Base-by-base conservation (phyloP, 2,113 vertebrate species). In the Mustela nigripes region DNA sequence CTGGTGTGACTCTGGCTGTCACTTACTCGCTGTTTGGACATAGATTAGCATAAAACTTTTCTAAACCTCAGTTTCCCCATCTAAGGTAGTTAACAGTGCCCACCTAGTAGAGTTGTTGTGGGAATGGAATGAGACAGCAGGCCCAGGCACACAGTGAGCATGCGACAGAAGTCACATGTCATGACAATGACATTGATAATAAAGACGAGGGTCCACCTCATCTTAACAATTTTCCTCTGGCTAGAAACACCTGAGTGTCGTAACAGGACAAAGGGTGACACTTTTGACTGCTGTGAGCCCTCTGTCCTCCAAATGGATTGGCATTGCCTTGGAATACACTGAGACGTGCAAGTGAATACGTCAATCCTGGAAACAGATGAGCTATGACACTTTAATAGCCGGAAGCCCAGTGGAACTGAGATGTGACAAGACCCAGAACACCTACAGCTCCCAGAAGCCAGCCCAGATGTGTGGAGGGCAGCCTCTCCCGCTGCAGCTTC, bases 41-140 rank as follows among this genome's bases (percentile, higher is more conserved):
- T 11, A 89, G 26, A 50, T 81, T 45, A 50, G 22, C 60, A 11
- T 1, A 87, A 81, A 87, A 78, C 39, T 65, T 74, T 58, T 63
- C 63, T 80, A 48, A 67, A 62, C 69, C 95, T 88, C 62, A 63
- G 81, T 78, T 94, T 67, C 33, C 89, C 92, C 36, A 31, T 69
- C 69, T 79, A 22, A 85, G 78, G 36, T 16, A 63, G 31, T 69
- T n/a, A 79, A 48, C 21, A 74, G 73, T 45, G 31, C 65, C 31
- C 18, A 18, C 63, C 78, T 65, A 42, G 12, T 28, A 88, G 69
- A 71, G 7, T 24, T 39, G 48, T 50, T 42, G 48, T 28, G 33
- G 56, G 56, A 63, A 80, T 65, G 36, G 84, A 81, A 36, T 76
- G 69, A 79, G 42, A 56, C 42, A 26, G 62, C 26, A 42, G 80